Percentiles rank a stretch among this genome's conserved stretches.
These are phyloP conservation scores for Hippocampus abdominalis DNA, from an alignment of 2,113 vertebrate genomes.

Conservation along the genomic window DNA sequence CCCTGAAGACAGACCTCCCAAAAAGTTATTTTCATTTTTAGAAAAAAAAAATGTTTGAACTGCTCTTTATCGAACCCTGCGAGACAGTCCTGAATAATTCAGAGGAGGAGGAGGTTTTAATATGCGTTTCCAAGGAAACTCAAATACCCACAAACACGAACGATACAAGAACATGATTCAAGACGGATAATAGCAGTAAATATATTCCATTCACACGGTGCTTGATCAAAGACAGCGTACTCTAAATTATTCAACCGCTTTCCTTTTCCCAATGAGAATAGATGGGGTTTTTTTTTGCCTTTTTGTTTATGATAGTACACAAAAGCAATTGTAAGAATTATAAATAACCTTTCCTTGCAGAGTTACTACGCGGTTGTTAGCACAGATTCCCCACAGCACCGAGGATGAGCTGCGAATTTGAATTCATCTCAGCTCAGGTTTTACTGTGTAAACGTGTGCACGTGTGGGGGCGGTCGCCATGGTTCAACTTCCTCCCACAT, in stretches of 20 bases:
- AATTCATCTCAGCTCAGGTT: not conserved
- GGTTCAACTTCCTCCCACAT: not conserved
- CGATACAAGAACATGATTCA: conserved; percentile 35
- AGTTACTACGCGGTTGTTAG: not conserved
- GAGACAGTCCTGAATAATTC: conserved; percentile 66
- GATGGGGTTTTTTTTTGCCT: not conserved
- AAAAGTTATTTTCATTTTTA: conserved; percentile 16
- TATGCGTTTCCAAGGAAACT: conserved; percentile 64
- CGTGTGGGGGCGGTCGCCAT: not conserved
- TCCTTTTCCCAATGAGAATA: conserved; percentile 1
- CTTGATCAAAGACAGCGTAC: conserved; percentile 19
- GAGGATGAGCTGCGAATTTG: not conserved
- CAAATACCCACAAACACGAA: conserved; percentile 32
- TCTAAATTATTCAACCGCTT: conserved; percentile 36
- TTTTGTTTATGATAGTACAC: not conserved
- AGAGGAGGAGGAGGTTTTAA: conserved; percentile 41
- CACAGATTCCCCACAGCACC: not conserved
- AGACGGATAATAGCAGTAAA: conserved; percentile 48
- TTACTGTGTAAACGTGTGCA: not conserved
- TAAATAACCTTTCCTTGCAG: not conserved
- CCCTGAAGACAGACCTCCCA: conserved; percentile 10
- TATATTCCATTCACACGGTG: conserved; percentile 37
- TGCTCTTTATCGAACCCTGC: conserved; percentile 38
- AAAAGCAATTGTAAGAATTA: not conserved
- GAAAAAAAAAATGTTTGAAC: conserved; percentile 18